phyloP scores from a whole-genome alignment of 2,797 vertebrate genomes.

The Anomalospiza imberbis region DNA sequence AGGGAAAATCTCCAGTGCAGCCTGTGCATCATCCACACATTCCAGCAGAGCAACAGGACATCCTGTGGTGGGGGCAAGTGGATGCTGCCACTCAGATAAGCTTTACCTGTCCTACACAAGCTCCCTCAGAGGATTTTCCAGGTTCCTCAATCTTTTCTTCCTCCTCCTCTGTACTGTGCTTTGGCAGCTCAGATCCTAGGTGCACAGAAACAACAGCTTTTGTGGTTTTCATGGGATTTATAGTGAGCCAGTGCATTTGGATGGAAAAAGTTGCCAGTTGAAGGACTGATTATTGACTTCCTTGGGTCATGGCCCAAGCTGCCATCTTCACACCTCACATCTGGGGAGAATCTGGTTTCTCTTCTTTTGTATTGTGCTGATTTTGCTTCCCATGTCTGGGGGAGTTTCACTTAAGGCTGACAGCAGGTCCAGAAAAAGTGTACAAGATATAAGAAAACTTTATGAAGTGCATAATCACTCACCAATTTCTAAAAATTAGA shows the following conservation, averaged over 20 bases:
- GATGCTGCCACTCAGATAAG: background rate
- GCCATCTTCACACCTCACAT: background rate
- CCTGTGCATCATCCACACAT: rapidly evolving
- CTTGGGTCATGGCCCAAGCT: background rate
- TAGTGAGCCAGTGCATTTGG: background rate
- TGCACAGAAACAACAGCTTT: background rate
- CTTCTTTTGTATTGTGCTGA: background rate
- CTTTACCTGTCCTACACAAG: background rate
- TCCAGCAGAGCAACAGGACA: background rate
- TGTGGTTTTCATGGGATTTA: background rate
- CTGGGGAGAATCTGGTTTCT: background rate
- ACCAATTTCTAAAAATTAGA: background rate
- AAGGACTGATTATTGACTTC: background rate
- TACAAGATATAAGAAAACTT: background rate
- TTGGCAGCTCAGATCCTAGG: background rate
- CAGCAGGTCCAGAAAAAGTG: background rate
- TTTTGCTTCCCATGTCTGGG: background rate
- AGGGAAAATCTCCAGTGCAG: background rate
- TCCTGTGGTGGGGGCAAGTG: background rate
- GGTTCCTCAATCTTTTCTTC: background rate
- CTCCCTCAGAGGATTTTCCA: background rate
- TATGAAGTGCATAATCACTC: background rate
- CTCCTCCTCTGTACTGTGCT: background rate
- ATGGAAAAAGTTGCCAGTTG: background rate
- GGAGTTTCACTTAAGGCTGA: background rate